Evolutionary conservation across 2,113 vertebrate genomes (phyloP), one percentile per base, ranked within the genome.

Genomic region (Marmota flaviventris): DNA sequence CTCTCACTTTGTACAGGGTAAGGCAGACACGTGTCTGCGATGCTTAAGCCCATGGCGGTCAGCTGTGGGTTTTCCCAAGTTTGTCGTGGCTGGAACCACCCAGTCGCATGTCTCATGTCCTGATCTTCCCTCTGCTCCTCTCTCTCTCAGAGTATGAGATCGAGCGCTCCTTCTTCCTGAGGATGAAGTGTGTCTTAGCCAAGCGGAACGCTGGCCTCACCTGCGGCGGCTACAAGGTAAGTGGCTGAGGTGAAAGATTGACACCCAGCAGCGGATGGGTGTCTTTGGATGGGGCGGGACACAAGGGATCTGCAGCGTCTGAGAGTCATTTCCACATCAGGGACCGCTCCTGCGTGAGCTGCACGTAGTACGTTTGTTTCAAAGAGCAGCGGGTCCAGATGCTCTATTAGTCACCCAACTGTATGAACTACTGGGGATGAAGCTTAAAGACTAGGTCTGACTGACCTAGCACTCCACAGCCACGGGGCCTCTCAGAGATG

Each of bases 171-270:
- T 99, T 99, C 81, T 99, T 99, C 97, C 98, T 99, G 94, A 99
- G 99, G 93, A 99, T 99, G 99, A 99, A 99, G 96, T 99, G 99
- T 78, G 99, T 99, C 85, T 98, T 99, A 25, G 99, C 99, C 56
- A 99, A 99, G 98, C 99, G 99, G 97, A 99, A 99, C 2, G 99
- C 99, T 22, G 99, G 99, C 2, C 99, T 99, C 65, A 99, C 99
- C 67, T 99, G 99, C 67, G 99, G 99, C 22, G 99, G 99, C 67
- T 99, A 99, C 98, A 99, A 99, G 99, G 99, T 99, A 94, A 12
- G 98, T 97, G 82, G n/a, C 70, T 45, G 67, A 79, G 84, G 79
- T 3, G n/a, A 53, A 76, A 69, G n/a, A 39, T n/a, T 0, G 9
- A 29, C 2, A 32, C 17, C 24, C 2, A 18, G 1, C 11, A 51